These are phyloP conservation scores for Catonia carolina DNA, from an alignment of 2,888 invertebrate species.

Conservation along the genomic window DNA sequence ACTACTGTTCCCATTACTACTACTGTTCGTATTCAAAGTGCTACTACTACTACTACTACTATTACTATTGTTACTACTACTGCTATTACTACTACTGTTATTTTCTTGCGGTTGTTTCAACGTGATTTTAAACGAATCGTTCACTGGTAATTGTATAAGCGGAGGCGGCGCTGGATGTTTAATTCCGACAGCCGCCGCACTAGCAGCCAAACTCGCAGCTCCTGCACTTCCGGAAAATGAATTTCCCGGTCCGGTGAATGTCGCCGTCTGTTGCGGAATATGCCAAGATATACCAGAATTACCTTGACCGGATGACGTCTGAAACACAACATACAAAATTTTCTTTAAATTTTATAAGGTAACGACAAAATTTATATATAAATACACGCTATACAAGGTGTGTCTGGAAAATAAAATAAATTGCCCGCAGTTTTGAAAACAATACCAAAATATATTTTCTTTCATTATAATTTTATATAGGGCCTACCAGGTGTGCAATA, in stretches of 20 bases:
- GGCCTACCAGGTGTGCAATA: too few species aligned
- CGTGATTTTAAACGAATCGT: constrained; percentile 62
- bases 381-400: too few species aligned
- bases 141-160: not conserved
- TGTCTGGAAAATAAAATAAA: too few species aligned
- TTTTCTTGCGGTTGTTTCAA: constrained; percentile 43
- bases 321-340: not conserved
- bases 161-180: not conserved
- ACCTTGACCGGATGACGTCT: not conserved
- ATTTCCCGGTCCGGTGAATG: not conserved
- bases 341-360: too few species aligned
- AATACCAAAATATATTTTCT: too few species aligned
- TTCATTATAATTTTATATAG: too few species aligned
- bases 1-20: not conserved
- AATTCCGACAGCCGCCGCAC: constrained; percentile 32
- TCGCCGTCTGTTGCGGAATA: constrained; percentile 34
- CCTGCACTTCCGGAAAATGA: constrained; percentile 40
- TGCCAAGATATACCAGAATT: constrained; percentile 38
- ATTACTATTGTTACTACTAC: not conserved
- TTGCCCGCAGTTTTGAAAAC: too few species aligned
- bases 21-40: too few species aligned
- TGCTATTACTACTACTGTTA: not conserved
- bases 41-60: too few species aligned
- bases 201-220: constrained; percentile 40
- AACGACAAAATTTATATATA: too few species aligned